Conservation (phyloP, 2,888 invertebrate species). For the Hesperia comma region DNA sequence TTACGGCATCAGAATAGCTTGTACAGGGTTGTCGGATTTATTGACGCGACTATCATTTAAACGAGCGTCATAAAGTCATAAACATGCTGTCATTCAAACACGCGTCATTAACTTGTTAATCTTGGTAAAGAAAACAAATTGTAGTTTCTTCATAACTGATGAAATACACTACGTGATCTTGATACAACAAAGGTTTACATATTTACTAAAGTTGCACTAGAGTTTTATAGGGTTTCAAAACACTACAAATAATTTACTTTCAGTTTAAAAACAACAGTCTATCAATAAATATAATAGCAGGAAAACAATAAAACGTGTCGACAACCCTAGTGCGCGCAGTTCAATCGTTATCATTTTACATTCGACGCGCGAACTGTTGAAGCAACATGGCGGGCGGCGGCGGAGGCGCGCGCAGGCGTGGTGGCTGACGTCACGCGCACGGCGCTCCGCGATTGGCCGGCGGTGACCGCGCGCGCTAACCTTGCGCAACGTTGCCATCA, state of each 20-base stretch:
- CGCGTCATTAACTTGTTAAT: too few species aligned
- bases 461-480: constrained; percentile 60
- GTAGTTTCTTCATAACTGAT: too few species aligned
- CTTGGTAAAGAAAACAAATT: too few species aligned
- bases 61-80: too few species aligned
- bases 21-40: constrained; percentile 9
- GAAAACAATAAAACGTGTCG: constrained; percentile 31
- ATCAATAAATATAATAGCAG: background rate
- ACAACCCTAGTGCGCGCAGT: constrained; percentile 21
- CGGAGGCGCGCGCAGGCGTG: constrained; percentile 84
- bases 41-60: too few species aligned
- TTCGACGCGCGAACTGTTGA: constrained; percentile 49
- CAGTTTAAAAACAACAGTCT: too few species aligned
- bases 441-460: constrained; percentile 63
- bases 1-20: constrained; percentile 12
- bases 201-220: too few species aligned
- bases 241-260: too few species aligned
- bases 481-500: constrained; percentile 80
- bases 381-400: constrained; percentile 71
- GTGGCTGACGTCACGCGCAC: constrained; percentile 75
- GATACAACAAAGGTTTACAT: too few species aligned
- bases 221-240: too few species aligned
- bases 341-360: constrained; percentile 53
- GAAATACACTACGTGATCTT: too few species aligned
- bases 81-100: too few species aligned